Conservation (phyloP, 2,888 invertebrate genomes). For the Rhodophaea formosa region DNA sequence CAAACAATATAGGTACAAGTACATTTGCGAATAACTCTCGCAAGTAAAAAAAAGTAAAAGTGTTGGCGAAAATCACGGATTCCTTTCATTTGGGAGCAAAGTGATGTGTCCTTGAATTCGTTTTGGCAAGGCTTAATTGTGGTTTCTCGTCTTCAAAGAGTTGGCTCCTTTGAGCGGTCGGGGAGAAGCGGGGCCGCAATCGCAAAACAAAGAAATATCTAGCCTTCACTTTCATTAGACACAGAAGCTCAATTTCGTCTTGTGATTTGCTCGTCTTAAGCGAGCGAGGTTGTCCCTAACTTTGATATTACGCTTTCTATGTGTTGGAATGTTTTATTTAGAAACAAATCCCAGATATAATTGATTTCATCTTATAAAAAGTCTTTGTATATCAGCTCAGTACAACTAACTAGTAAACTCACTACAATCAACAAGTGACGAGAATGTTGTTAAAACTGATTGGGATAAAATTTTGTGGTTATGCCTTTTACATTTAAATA, state of each 20-base stretch:
- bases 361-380: slow-evolving; percentile 1
- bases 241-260: slow-evolving; percentile 37
- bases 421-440: too few relatives aligned
- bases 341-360: not conserved
- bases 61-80: slow-evolving; percentile 54
- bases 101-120: slow-evolving; percentile 71
- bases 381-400: too few relatives aligned
- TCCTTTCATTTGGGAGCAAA: slow-evolving; percentile 62
- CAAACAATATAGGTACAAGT: slow-evolving; percentile 46
- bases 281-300: not conserved
- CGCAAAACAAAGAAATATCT: slow-evolving; percentile 61
- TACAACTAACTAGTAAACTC: too few relatives aligned
- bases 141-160: slow-evolving; percentile 77
- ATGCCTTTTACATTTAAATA: too few relatives aligned
- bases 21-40: slow-evolving; percentile 52
- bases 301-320: not conserved
- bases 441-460: too few relatives aligned
- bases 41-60: slow-evolving; percentile 67
- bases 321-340: not conserved
- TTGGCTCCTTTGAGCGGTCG: slow-evolving; percentile 62
- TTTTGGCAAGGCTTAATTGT: slow-evolving; percentile 75
- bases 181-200: slow-evolving; percentile 39
- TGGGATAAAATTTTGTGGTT: too few relatives aligned
- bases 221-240: slow-evolving; percentile 56
- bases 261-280: slow-evolving; percentile 25